A percentile compares a stretch with the other conserved stretches of the same genome.
These are phyloP conservation scores for Luffia ferchaultella DNA, from an alignment of 2,888 invertebrate species.

Conservation along the genomic window DNA sequence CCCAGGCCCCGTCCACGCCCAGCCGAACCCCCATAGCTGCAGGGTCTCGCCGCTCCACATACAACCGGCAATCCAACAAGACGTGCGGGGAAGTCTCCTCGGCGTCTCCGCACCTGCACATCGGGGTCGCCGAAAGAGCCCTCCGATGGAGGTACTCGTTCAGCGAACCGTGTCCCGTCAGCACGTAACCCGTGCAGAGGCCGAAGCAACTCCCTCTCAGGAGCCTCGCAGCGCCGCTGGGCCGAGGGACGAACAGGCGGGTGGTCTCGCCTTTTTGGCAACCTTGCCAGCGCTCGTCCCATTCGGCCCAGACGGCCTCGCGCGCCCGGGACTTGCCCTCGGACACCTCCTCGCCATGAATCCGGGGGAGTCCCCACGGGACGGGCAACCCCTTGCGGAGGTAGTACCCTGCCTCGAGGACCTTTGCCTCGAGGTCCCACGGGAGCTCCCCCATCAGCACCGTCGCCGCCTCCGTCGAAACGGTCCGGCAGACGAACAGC, in stretches of 20 bases:
- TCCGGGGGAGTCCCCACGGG: neutral
- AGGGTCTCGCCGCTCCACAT: neutral
- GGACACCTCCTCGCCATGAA: no score
- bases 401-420: neutral
- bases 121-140: neutral
- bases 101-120: neutral
- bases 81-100: neutral
- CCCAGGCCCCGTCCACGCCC: neutral
- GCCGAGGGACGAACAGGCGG: neutral
- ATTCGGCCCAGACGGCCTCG: neutral
- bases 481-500: neutral
- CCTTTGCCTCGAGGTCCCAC: neutral
- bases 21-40: neutral
- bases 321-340: neutral
- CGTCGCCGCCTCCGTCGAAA: neutral
- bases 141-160: neutral
- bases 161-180: conserved; percentile 15
- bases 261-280: neutral
- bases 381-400: neutral
- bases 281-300: neutral
- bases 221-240: neutral
- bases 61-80: neutral
- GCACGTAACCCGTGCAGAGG: conserved; percentile 20
- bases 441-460: neutral
- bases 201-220: neutral